These are phyloP conservation scores for Patiria pectinifera DNA, from an alignment of 53 echinoderm and acorn worm species.

Conservation along the genomic window DNA sequence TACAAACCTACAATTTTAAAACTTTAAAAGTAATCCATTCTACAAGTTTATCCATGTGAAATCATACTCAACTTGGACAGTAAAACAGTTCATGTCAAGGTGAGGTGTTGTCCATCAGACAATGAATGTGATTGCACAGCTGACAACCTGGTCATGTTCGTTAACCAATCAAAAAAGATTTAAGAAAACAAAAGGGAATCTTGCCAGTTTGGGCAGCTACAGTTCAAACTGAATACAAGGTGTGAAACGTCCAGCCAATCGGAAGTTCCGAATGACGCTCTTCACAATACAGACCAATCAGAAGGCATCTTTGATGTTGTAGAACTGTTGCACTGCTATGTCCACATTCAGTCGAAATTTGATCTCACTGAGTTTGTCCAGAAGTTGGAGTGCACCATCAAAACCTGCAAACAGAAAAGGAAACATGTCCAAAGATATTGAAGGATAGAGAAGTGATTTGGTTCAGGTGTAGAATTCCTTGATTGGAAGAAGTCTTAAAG, in stretches of 20 bases:
- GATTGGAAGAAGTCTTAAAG: too few species aligned
- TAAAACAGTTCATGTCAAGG: not conserved
- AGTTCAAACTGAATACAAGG: not conserved
- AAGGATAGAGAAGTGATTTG: not conserved
- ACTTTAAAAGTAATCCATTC: not conserved
- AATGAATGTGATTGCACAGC: not conserved
- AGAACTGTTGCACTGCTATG: constrained; percentile 92
- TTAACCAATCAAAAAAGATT: not conserved
- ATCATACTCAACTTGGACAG: not conserved
- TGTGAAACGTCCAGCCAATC: not conserved
- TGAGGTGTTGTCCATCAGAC: not conserved
- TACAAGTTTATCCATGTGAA: not conserved
- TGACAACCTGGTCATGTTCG: not conserved
- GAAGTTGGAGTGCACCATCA: constrained; percentile 88
- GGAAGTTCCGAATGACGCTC: not conserved
- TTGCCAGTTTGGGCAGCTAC: not conserved
- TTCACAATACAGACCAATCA: constrained; percentile 24
- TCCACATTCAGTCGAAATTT: constrained; percentile 89
- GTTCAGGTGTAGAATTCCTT: too few species aligned
- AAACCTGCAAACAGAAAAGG: constrained; percentile 67
- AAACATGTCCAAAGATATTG: too few species aligned
- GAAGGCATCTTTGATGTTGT: constrained; percentile 97
- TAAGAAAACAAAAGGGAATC: not conserved
- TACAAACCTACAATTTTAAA: not conserved
- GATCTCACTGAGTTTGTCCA: constrained; percentile 92